Base-by-base conservation (phyloP, 2,888 invertebrate genomes). In the Ornithoptera priamus region DNA sequence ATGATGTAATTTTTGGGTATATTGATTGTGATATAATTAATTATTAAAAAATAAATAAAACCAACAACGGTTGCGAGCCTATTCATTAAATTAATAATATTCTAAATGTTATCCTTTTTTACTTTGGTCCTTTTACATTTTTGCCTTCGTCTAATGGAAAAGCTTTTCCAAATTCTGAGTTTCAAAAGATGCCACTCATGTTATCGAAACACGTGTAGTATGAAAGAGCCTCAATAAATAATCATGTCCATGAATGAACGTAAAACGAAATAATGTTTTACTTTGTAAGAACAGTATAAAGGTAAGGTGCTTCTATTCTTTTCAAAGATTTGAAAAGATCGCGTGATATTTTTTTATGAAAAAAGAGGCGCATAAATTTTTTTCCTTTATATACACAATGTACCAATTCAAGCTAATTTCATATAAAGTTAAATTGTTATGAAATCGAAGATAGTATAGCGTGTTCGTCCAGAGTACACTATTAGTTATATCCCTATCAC, bases 151-250 rank as follows among this genome's bases (percentile, higher is more conserved):
- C 30, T 68, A 68, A 68, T 68, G 68, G 63, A 68, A 68, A 68
- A 68, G 58, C 62, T 57, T 68, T 68, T 68, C 58, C 58, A 63
- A 68, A 68, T 68, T 63, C 58, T 18, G 42, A 42, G 62, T 67
- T 30, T 68, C 63, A 63, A 63, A 68, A 68, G 62, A 68, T 58
- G 62, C 68, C 68, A 63, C 68, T 68, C 68, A 68, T 68, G 68
- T 58, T 61, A 68, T 63, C 58, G 63, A 58, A 68, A 68, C 68
- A 63, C 62, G 68, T 58, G 62, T 58, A 68, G 58, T 46, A 50
- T 68, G 58, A 63, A 58, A 67, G 67, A 61, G 57, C 46, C 68
- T 62, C 58, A 30, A 68, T 68, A 68, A 68, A 62, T 63, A 68
- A 68, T 68, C 58, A 68, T 57, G 62, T 46, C 61, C 67, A 61